Base-by-base conservation (phyloP, 2,888 invertebrate species). In the Eupeodes luniger region DNA sequence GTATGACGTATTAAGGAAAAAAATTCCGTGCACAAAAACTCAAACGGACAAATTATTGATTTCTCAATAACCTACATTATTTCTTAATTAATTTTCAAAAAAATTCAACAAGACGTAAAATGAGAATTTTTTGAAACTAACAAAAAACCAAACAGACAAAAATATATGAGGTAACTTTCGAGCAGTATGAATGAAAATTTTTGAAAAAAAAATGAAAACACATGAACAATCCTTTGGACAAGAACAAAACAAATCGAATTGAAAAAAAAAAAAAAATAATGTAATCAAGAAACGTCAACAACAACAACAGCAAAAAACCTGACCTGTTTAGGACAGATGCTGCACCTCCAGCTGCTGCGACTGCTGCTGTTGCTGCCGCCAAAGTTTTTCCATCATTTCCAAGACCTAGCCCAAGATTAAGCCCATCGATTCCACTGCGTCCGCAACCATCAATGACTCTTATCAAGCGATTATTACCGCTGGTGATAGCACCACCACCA, bases 301-400 rank as follows among this genome's bases (percentile, higher is more conserved):
- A 62, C 85, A 85, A 78, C 74, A 78, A 81, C 77, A 76, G 81
- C 81, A 72, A 77, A 88, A 79, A 82, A 61, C 81, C 89, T 85
- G 85, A 89, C 89, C 89, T 89, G 85, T 72, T 85, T 75, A 85
- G 81, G 78, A 81, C 85, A 74, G 81, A 85, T 72, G 82, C 66
- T 72, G 51, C 78, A 40, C 79, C 79, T 79, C 69, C 76, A 49
- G 57, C 90, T 90, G 70, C 75, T 9, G 86, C 61, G 27, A 66
- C 55, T 77, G 83, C 55, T 77, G 83, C 64, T 89, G 84, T 47
- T 89, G 85, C 34, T 69, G 86, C 14, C 84, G 90, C 36, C 89
- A 87, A 69, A 69, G 81, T 36, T 67, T 53, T 27, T 84, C 59
- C 81, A 59, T 14, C 59, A 61, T 66, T 27, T 27, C 40, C 40